A percentile compares a stretch with the other conserved stretches of the same genome.
These are phyloP conservation scores for Drosophila ananassae DNA, from an alignment of 1,140 invertebrate species.

Conservation along the genomic window DNA sequence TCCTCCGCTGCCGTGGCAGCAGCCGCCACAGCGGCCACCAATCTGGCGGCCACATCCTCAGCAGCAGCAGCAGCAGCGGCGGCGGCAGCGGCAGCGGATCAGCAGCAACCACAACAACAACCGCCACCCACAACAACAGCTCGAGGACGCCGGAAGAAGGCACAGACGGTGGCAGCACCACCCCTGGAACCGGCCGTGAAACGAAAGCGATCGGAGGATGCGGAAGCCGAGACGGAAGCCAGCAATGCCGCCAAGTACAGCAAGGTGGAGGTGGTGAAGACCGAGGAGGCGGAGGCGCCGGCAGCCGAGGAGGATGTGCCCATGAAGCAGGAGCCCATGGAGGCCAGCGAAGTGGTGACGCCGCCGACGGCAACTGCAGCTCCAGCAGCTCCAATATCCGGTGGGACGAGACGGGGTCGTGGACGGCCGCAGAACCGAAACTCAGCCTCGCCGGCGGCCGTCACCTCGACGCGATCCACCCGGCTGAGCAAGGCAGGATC, in stretches of 20 bases:
- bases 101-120: slow-evolving; percentile 11
- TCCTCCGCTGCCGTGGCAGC: slow-evolving; percentile 18
- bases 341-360: slow-evolving; percentile 43
- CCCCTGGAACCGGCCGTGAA: slow-evolving; percentile 41
- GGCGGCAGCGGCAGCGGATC: slow-evolving; percentile 14
- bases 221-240: slow-evolving; percentile 17
- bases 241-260: slow-evolving; percentile 52
- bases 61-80: neutral
- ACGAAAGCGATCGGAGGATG: slow-evolving; percentile 69
- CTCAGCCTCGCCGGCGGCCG: slow-evolving; percentile 15
- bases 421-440: slow-evolving; percentile 49
- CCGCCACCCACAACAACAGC: neutral
- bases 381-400: slow-evolving; percentile 24
- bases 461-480: slow-evolving; percentile 62
- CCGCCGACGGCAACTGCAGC: slow-evolving; percentile 12
- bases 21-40: slow-evolving; percentile 20
- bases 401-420: slow-evolving; percentile 51
- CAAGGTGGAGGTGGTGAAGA: slow-evolving; percentile 61
- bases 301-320: slow-evolving; percentile 28
- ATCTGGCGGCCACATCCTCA: slow-evolving; percentile 19
- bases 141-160: slow-evolving; percentile 29
- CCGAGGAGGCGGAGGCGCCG: slow-evolving; percentile 19
- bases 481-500: slow-evolving; percentile 71
- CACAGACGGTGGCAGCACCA: neutral
- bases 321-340: slow-evolving; percentile 67